Conservation (phyloP, 2,113 vertebrate genomes). For the Eulacestoma nigropectus region DNA sequence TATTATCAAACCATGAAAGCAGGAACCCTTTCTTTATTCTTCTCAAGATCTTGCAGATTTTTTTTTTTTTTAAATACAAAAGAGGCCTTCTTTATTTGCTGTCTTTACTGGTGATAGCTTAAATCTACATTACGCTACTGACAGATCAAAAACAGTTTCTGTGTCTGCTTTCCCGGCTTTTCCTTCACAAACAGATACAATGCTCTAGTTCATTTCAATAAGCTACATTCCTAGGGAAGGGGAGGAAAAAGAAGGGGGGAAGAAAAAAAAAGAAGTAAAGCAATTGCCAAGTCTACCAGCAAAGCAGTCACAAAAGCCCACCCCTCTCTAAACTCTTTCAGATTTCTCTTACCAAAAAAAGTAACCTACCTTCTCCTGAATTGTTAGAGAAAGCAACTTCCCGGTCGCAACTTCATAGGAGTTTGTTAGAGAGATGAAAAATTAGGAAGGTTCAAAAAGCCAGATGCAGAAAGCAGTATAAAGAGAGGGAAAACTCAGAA, state of each 20-base stretch:
- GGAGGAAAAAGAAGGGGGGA: not conserved
- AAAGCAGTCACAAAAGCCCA: conserved; percentile 74
- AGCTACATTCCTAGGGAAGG: conserved; percentile 64
- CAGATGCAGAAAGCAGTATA: conserved; percentile 82
- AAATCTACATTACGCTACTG: conserved; percentile 83
- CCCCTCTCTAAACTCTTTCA: conserved; percentile 77
- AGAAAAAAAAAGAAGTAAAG: conserved; percentile 41
- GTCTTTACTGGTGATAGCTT: conserved; percentile 80
- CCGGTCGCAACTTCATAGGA: conserved; percentile 91
- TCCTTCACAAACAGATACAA: conserved; percentile 79
- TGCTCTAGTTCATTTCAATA: conserved; percentile 79
- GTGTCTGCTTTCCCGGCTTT: conserved; percentile 73
- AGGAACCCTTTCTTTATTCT: conserved; percentile 79
- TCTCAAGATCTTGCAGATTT: conserved; percentile 81
- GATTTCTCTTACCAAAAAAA: conserved; percentile 74
- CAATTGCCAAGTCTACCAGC: conserved; percentile 71
- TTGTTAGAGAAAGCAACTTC: conserved; percentile 88
- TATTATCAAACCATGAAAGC: conserved; percentile 84
- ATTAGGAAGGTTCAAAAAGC: conserved; percentile 83
- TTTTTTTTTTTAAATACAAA: conserved; percentile 77
- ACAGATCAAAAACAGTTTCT: conserved; percentile 83
- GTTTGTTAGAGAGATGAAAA: conserved; percentile 84
- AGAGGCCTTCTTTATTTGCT: conserved; percentile 80
- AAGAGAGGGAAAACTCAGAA: conserved; percentile 88
- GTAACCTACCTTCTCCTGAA: conserved; percentile 95